These are phyloP conservation scores for Pseudomyrmex dendroicus DNA, from an alignment of 1,140 invertebrate genomes.

Conservation along the genomic window DNA sequence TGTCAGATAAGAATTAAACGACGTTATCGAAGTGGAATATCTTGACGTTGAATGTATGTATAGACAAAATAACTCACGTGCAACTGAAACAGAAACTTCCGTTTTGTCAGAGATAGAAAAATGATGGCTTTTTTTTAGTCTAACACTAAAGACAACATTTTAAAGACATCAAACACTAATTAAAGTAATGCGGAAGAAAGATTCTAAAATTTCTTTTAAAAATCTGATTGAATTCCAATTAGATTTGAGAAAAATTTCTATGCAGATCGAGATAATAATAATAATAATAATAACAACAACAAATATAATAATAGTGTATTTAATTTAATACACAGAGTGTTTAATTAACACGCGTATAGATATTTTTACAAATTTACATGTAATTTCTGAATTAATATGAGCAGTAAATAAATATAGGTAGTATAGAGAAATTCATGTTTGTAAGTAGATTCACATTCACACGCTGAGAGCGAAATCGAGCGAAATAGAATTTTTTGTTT, in stretches of 20 bases:
- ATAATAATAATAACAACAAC: no score
- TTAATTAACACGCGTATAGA: background rate
- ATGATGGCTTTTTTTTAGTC: no score
- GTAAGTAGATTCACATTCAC: conserved; percentile 30
- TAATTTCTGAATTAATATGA: conserved; percentile 7
- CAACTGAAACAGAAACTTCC: background rate
- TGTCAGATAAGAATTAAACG: background rate
- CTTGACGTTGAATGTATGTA: background rate
- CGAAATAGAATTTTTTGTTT: conserved; percentile 33
- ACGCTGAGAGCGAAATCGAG: conserved; percentile 9
- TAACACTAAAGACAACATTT: background rate
- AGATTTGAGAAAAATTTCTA: no score
- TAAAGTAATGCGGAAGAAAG: no score
- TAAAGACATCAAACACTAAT: background rate
- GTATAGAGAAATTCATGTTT: conserved; percentile 2
- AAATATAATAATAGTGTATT: no score
- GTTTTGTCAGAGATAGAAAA: no score
- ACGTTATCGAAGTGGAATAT: background rate
- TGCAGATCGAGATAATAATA: no score
- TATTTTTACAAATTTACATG: background rate
- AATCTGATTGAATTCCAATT: no score
- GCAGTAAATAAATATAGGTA: conserved; percentile 8
- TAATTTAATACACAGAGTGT: background rate
- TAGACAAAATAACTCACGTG: background rate
- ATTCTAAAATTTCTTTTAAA: no score